Evolutionary conservation across 2,113 vertebrate genomes (phyloP).

Genomic region (Columbina picui): DNA sequence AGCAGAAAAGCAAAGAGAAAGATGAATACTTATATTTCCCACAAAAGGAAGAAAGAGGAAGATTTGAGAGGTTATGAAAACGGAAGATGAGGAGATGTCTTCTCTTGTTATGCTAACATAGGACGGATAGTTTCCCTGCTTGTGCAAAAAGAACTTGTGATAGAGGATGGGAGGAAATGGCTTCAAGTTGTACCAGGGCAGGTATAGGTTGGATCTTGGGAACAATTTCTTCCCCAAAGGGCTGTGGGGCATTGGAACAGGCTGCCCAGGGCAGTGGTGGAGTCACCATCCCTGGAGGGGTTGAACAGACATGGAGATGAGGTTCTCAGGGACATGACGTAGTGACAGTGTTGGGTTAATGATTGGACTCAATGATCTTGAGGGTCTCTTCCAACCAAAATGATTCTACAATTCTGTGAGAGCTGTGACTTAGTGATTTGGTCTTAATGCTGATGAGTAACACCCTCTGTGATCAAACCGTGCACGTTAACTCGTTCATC

Average conservation of each 20-base stretch:
- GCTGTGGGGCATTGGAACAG: no score
- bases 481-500: neutral
- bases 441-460: neutral
- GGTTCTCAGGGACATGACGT: no score
- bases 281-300: no score
- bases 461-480: neutral
- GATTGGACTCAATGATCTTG: no score
- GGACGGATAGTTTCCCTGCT: neutral
- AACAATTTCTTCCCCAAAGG: no score
- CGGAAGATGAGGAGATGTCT: neutral
- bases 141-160: neutral
- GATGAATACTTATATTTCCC: neutral
- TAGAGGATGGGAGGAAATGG: neutral
- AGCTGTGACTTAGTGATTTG: neutral
- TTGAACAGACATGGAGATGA: no score
- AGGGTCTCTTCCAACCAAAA: no score
- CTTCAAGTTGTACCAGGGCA: no score
- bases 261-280: no score
- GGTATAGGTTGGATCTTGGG: no score
- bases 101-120: neutral
- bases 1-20: neutral
- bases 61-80: neutral
- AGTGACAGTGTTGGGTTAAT: no score
- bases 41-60: neutral
- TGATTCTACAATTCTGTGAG: neutral